phyloP scores from a whole-genome alignment of 2,888 invertebrate species.

The Archips crataeganus region DNA sequence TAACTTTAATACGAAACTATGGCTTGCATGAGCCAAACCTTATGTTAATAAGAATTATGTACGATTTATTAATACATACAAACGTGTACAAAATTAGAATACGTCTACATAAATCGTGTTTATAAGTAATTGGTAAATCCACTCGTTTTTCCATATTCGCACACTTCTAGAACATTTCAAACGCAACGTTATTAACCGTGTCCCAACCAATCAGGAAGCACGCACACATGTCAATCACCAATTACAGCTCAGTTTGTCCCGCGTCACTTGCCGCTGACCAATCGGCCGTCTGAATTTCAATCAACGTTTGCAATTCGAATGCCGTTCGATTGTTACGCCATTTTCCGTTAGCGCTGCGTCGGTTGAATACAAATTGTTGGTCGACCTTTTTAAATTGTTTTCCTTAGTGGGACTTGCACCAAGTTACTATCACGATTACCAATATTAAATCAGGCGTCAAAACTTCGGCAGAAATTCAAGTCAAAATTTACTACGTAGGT shows the following conservation, averaged over 20 bases:
- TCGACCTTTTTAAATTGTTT: not conserved
- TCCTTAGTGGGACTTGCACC: no score
- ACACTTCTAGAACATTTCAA: constrained; percentile 55
- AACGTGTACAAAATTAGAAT: not conserved
- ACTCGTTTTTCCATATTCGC: not conserved
- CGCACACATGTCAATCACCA: constrained; percentile 80
- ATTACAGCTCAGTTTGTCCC: constrained; percentile 80
- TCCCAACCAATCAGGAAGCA: constrained; percentile 74
- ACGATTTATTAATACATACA: not conserved
- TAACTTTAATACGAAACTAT: no score
- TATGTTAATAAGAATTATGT: no score
- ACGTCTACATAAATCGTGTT: not conserved
- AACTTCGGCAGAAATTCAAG: no score
- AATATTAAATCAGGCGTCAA: no score
- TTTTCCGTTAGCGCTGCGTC: constrained; percentile 32
- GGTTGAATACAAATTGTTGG: constrained; percentile 14
- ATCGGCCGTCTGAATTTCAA: constrained; percentile 73
- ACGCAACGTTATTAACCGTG: constrained; percentile 51
- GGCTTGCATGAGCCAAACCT: no score
- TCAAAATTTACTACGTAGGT: no score
- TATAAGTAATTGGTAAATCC: not conserved
- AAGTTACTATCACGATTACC: no score
- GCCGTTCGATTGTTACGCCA: constrained; percentile 45
- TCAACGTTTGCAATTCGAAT: constrained; percentile 65
- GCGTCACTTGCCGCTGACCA: constrained; percentile 68